These are phyloP conservation scores for Chrysogorgia sp. DNA, from an alignment of 92 coral and sea anemone species.

Conservation along the genomic window DNA sequence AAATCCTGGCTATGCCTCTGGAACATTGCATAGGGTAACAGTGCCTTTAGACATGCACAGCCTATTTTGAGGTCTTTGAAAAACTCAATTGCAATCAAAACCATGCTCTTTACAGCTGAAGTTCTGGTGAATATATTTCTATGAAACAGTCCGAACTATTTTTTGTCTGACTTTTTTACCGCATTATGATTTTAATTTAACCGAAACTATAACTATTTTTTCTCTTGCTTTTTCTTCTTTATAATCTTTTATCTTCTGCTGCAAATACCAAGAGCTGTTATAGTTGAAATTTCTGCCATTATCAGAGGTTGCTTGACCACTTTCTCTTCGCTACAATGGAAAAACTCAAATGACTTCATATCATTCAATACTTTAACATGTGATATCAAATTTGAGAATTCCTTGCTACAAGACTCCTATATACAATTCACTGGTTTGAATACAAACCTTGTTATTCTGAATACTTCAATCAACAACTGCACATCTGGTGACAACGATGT, in stretches of 20 bases:
- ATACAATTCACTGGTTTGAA: conserved; percentile 33
- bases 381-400: conserved; percentile 5
- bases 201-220: too few species aligned
- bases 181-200: too few species aligned
- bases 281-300: conserved; percentile 19
- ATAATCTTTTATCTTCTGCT: neutral
- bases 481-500: neutral
- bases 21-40: too few species aligned
- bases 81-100: too few species aligned
- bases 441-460: conserved; percentile 4
- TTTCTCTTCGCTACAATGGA: conserved; percentile 16
- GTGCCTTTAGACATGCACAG: too few species aligned
- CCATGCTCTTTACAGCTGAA: too few species aligned
- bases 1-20: too few species aligned
- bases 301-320: neutral
- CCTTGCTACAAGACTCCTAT: neutral
- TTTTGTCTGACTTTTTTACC: too few species aligned
- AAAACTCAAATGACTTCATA: conserved; percentile 1
- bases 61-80: too few species aligned
- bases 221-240: too few species aligned
- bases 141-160: too few species aligned
- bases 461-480: conserved; percentile 5
- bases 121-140: too few species aligned
- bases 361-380: conserved; percentile 22
- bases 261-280: neutral